Evolutionary conservation across 30 jellyfish, hydroid and myxozoan species (phyloP), one percentile per base, ranked within the genome.

Genomic region (Hydractinia echinata): DNA sequence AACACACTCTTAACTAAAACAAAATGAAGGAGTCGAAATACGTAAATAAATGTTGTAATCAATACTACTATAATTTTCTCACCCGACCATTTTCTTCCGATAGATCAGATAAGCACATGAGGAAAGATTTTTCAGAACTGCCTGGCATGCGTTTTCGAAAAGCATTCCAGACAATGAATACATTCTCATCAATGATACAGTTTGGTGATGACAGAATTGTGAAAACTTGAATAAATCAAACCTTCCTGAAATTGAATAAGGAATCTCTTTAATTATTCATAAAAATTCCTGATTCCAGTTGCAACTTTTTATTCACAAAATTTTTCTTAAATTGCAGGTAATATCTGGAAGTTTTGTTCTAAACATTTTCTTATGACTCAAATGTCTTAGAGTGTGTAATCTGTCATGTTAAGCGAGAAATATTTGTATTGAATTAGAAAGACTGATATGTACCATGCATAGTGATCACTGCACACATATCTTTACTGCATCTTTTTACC

Each of bases 111-210:
- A 79, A 54, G 49, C 83, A 11, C 58, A 15, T 79, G 48, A 79
- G 50, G 74, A 79, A 79, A 4, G 87, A 71, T 30, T 67, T 15
- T 56, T 79, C 87, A n/a, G 87, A 79, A 13, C 82, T 79, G 19
- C 87, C 83, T 10, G 87, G 87, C 87, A 79, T 79, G 82, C 49
- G 58, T 19, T 71, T 48, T 50, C 74, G 77, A 20, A 79, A 54
- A 20, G 54, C 58, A 51, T 79, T 83, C 83, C 83, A 61, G 14
- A 79, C 54, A 20, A 20, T 10, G 66, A 79, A 79, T 51, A 79
- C 60, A 14, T 79, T 72, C 16, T 79, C 87, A 39, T 61, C 82
- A 44, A 79, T 10, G 21, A 79, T 18, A 20, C 50, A 79, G 39
- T 71, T 53, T 10, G 51, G 51, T 15, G 52, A 20, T 15, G 54